Base-by-base conservation (phyloP, 2,888 invertebrate species). In the Thecocarcelia acutangulata region DNA sequence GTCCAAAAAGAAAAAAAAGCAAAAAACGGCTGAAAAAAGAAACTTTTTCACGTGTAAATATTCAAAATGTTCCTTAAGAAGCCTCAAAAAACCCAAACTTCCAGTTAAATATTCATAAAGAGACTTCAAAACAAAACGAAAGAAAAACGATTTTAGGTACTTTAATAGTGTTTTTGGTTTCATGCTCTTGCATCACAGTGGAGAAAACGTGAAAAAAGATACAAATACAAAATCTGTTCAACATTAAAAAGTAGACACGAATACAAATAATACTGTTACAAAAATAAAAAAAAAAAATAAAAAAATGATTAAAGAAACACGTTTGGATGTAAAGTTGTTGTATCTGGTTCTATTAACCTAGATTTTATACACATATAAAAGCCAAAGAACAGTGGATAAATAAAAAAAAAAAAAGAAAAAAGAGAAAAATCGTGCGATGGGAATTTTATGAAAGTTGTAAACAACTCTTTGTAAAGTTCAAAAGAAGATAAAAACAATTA, bases 331-430 rank as follows among this genome's bases (percentile, higher is more conserved):
- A 44, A 33, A 58, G 37, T 52, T 52, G 42, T 28, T 76, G 40
- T 37, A 70, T 63, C 56, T 77, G 46, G 56, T 63, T 64, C 77
- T 70, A 77, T 77, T 77, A 70, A 77, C 77, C 77, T 28, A 77
- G 63, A 63, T 77, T 70, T 61, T 50, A 64, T 33, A 61, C 33
- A 33, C 33, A 33, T 33, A 33, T 9, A 50, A 58, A 28, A 50
- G 58, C 28, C 19, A 19, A 40, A 48, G 13, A 64, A 70, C 21
- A 40, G 42, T 48, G n/a, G n/a, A 24, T 40, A 42, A 46, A 24
- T 28, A 63, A 42, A 63, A 46, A 64, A n/a, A 6, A 40, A 9
- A 33, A 33, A 33, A 9, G 8, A 33, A 33, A 19, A 11, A 28
- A 40, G 11, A 33, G 9, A 33, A 33, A 33, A 19, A 11, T 17